phyloP scores from a whole-genome alignment of 2,888 invertebrate genomes.

The Lithodes maja region DNA sequence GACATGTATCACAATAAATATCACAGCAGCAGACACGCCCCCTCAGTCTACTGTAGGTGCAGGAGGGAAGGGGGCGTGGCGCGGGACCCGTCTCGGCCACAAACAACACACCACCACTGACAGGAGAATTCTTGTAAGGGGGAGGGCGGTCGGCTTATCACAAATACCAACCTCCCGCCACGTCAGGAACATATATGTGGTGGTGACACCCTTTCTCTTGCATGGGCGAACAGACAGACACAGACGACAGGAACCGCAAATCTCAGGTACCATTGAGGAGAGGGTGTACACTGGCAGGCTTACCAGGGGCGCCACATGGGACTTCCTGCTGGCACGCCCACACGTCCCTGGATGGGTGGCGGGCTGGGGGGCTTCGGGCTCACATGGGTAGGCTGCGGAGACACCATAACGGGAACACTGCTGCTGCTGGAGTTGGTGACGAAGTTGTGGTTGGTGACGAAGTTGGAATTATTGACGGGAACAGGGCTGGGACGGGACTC shows the following conservation, averaged over 20 bases:
- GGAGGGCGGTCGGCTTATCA: not conserved
- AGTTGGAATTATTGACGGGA: conserved; percentile 28
- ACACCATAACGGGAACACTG: conserved; percentile 39
- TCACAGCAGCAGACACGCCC: conserved; percentile 39
- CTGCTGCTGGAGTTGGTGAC: not conserved
- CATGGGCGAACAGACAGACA: not conserved
- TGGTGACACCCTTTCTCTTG: not conserved
- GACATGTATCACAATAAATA: conserved; percentile 58
- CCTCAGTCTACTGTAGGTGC: not conserved
- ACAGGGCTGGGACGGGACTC: conserved; percentile 49
- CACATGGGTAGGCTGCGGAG: conserved; percentile 45
- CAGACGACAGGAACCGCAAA: not conserved
- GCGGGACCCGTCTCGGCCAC: not conserved
- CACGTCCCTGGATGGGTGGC: conserved; percentile 9
- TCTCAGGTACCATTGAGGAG: conserved; percentile 33
- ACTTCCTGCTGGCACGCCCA: conserved; percentile 51
- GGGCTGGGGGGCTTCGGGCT: conserved; percentile 33
- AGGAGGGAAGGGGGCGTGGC: not conserved
- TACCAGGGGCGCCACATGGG: conserved; percentile 68
- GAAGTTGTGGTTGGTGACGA: not conserved
- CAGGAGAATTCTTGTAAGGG: not conserved
- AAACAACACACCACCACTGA: not conserved
- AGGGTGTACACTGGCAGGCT: not conserved
- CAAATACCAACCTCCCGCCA: not conserved
- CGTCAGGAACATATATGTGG: conserved; percentile 10